Evolutionary conservation across 1,140 invertebrate species (phyloP), one percentile per base, ranked within the genome.

Genomic region (Heliconius himera): DNA sequence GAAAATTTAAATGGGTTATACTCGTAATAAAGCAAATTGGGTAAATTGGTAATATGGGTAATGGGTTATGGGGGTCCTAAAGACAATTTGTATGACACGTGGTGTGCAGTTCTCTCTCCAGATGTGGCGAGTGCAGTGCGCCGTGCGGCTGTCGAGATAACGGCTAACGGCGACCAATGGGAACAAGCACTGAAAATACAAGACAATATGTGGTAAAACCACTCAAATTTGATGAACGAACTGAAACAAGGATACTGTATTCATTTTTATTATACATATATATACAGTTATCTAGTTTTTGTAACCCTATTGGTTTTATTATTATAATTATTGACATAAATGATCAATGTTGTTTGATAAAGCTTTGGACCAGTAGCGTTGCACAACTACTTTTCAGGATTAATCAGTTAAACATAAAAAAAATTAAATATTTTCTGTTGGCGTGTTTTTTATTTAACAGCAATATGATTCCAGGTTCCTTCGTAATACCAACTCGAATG

Each of bases 71-170:
- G 66, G 56, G 84, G 83, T 82, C 81, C 54, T 81, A 22, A 82
- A 86, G 90, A 89, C 90, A 87, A 76, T 85, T 87, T 94, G 89
- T 87, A 56, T 95, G 94, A 95, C 91, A 82, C 90, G 94, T 94
- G 89, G 93, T 94, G 93, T 93, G 93, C 91, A 95, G 94, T 95
- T 95, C 91, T 95, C 90, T 95, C 94, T 91, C 85, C 94, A 95
- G 94, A 94, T 95, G 81, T 83, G 87, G 88, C 91, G 91, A 86
- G 91, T 56, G 76, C 91, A 70, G 89, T 91, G 36, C 89, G 84
- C 60, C 90, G 90, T 56, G 92, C 91, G 74, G 94, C 91, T 84
- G 79, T 74, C 85, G 91, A 95, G 81, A 94, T 95, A 81, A 93
- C 94, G 77, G 74, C 83, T 88, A 94, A 93, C 88, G 94, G 94